phyloP scores from a whole-genome alignment of 2,113 vertebrate species.

The Anolis carolinensis region DNA sequence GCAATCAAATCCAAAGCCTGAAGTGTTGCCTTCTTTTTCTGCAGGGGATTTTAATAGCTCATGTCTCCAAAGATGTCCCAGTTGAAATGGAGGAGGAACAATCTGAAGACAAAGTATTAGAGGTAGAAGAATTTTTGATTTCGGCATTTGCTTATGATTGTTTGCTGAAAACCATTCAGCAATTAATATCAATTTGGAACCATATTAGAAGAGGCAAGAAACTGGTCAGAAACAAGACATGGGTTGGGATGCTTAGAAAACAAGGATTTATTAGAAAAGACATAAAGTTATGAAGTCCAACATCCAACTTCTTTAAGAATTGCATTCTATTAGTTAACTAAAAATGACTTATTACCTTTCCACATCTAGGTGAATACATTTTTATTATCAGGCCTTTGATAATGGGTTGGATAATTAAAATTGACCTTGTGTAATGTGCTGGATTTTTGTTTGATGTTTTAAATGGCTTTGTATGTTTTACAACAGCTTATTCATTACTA shows the following conservation, averaged over 20 bases:
- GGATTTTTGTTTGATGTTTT: no score
- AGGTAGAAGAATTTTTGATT: slow-evolving; percentile 65
- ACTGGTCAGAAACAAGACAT: no score
- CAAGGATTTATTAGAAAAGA: no score
- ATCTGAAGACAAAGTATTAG: slow-evolving; percentile 74
- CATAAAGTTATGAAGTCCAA: neutral
- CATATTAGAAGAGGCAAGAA: neutral
- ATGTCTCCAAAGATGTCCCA: slow-evolving; percentile 74
- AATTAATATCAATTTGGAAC: neutral
- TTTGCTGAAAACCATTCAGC: neutral
- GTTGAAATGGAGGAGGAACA: slow-evolving; percentile 76
- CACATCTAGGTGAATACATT: no score
- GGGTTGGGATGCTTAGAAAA: no score
- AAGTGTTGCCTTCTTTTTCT: slow-evolving; percentile 54
- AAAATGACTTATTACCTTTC: no score
- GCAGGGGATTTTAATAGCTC: slow-evolving; percentile 77
- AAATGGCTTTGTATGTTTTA: neutral
- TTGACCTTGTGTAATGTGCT: no score
- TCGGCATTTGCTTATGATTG: neutral
- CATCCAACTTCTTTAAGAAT: neutral
- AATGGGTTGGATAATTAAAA: no score
- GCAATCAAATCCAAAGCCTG: slow-evolving; percentile 25
- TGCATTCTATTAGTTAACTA: neutral
- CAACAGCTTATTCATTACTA: neutral
- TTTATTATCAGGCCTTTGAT: no score